A percentile compares a stretch with the other conserved stretches of the same genome.
phyloP scores from a whole-genome alignment of 1,140 invertebrate species.

The Drosophila kanapiae region DNA sequence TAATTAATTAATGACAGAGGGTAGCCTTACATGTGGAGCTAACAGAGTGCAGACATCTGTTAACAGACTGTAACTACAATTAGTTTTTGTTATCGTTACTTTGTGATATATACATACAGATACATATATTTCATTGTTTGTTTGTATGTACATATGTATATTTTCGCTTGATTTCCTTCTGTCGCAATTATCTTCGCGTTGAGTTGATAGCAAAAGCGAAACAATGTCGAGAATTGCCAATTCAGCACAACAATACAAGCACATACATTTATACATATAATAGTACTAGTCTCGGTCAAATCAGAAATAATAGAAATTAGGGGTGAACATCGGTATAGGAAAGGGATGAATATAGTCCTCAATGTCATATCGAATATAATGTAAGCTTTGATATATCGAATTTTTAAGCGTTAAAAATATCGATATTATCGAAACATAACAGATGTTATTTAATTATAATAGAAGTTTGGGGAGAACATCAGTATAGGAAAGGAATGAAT shows the following conservation, averaged over 20 bases:
- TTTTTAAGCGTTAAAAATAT: too few species aligned
- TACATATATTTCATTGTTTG: conserved; percentile 12
- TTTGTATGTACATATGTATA: conserved; percentile 2
- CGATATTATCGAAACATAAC: too few species aligned
- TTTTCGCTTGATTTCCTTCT: conserved; percentile 34
- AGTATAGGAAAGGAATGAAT: too few species aligned
- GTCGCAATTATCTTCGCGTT: conserved; percentile 39
- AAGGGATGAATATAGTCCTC: too few species aligned
- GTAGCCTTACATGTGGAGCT: background rate
- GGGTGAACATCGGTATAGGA: too few species aligned
- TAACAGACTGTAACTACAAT: conserved; percentile 28
- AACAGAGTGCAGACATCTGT: conserved; percentile 20
- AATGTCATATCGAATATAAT: too few species aligned
- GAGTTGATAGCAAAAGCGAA: conserved; percentile 36
- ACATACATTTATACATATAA: background rate
- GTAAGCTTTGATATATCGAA: too few species aligned
- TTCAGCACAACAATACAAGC: conserved; percentile 19
- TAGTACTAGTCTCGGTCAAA: background rate
- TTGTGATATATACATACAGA: background rate
- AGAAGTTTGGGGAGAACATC: too few species aligned
- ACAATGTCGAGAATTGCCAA: conserved; percentile 32
- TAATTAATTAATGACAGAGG: conserved; percentile 16
- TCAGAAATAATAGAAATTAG: background rate
- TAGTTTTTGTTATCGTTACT: conserved; percentile 25
- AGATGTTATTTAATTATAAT: too few species aligned